phyloP scores from a whole-genome alignment of 1,140 invertebrate genomes.

The Drosophila obscura region DNA sequence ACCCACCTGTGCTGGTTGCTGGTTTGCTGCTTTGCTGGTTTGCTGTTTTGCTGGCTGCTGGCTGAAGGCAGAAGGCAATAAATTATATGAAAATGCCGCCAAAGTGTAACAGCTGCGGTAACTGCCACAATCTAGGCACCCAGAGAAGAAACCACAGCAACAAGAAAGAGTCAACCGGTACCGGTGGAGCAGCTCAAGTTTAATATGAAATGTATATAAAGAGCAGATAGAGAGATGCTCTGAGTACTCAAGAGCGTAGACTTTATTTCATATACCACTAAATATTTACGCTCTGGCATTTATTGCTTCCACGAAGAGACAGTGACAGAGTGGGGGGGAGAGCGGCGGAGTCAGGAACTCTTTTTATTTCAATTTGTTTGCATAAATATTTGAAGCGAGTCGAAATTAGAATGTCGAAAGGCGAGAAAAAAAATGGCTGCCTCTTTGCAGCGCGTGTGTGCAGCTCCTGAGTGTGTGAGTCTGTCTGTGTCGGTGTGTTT shows the following conservation, averaged over 20 bases:
- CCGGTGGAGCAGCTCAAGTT: slow-evolving; percentile 31
- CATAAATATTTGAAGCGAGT: slow-evolving; percentile 76
- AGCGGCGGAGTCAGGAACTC: slow-evolving; percentile 42
- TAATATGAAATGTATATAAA: slow-evolving; percentile 46
- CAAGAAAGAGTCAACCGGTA: slow-evolving; percentile 44
- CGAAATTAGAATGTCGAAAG: slow-evolving; percentile 78
- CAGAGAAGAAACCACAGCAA: slow-evolving; percentile 42
- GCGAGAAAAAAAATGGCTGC: slow-evolving; percentile 60
- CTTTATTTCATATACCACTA: slow-evolving; percentile 56
- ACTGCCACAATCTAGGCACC: slow-evolving; percentile 39
- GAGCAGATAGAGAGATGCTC: neutral
- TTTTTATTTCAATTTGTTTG: slow-evolving; percentile 82
- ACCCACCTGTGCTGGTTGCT: slow-evolving; percentile 20
- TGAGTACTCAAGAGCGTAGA: neutral
- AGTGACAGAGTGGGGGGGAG: neutral
- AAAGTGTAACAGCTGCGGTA: slow-evolving; percentile 78
- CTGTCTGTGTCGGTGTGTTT: slow-evolving; percentile 10
- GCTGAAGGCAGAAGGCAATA: slow-evolving; percentile 67
- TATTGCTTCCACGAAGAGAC: slow-evolving; percentile 69
- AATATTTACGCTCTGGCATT: slow-evolving; percentile 75
- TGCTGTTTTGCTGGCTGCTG: slow-evolving; percentile 19
- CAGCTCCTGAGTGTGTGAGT: slow-evolving; percentile 1
- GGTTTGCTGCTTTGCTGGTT: too few species aligned
- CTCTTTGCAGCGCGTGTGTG: slow-evolving; percentile 4
- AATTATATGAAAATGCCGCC: slow-evolving; percentile 80